These are phyloP conservation scores for Sebastes baramenuke DNA, from an alignment of 2,797 vertebrate genomes.

Conservation along the genomic window DNA sequence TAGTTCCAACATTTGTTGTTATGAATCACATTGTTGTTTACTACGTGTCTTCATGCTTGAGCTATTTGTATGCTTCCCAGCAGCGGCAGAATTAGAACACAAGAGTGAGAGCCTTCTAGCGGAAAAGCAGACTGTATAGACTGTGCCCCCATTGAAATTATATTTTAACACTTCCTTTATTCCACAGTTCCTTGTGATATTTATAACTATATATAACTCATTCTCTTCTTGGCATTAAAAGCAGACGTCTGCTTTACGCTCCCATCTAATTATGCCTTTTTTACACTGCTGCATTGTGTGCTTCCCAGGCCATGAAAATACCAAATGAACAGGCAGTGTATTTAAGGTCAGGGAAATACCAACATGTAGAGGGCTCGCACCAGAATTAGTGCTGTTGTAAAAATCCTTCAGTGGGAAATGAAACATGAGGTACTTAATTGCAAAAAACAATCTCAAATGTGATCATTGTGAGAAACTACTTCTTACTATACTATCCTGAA, in stretches of 20 bases:
- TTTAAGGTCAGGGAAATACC: neutral
- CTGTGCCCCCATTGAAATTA: neutral
- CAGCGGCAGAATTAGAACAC: neutral
- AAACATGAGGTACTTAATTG: too few species aligned
- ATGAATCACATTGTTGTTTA: slow-evolving; percentile 49
- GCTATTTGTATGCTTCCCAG: slow-evolving; percentile 4
- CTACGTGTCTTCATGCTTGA: slow-evolving; percentile 1
- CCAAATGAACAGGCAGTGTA: neutral
- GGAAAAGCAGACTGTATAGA: neutral
- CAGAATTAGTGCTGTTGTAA: neutral
- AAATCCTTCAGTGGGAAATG: neutral
- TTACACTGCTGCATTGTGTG: neutral
- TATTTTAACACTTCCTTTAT: neutral
- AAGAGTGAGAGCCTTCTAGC: neutral
- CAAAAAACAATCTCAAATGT: too few species aligned
- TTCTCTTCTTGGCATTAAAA: neutral
- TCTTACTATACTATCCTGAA: too few species aligned
- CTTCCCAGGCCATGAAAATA: neutral
- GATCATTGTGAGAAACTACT: too few species aligned
- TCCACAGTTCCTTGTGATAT: neutral
- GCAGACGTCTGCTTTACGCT: neutral
- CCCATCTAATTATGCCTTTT: neutral
- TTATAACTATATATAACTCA: neutral
- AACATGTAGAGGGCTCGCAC: neutral
- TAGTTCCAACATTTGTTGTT: slow-evolving; percentile 27